Conservation (phyloP, 2,113 vertebrate species). For the Strix aluco region DNA sequence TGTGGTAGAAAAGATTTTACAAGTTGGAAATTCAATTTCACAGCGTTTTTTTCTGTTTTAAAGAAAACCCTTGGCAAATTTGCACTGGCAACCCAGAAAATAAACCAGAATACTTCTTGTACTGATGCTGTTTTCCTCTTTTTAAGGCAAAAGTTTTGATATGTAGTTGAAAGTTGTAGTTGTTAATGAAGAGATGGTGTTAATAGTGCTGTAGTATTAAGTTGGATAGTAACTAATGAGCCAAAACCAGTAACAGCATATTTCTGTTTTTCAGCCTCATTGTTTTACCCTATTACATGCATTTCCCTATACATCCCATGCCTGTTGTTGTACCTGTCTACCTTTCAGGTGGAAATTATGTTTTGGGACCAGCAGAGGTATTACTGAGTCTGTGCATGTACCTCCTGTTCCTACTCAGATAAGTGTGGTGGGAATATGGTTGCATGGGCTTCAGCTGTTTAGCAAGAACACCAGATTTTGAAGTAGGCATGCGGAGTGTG, state of each 20-base stretch:
- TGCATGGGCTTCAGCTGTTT: background rate
- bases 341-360: background rate
- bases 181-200: background rate
- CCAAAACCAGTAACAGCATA: background rate
- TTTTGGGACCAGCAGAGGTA: background rate
- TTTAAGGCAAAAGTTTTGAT: background rate
- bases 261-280: background rate
- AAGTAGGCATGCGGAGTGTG: fast-evolving
- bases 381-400: background rate
- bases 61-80: background rate
- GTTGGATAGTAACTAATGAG: background rate
- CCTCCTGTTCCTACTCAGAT: background rate
- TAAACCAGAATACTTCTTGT: background rate
- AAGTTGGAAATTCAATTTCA: background rate
- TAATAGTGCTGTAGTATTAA: background rate
- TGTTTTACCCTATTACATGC: fast-evolving
- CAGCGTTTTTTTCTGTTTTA: background rate
- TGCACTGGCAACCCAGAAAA: background rate
- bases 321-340: background rate
- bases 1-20: background rate
- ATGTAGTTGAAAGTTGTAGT: background rate
- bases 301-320: fast-evolving
- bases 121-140: background rate
- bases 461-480: background rate
- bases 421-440: background rate